These are phyloP conservation scores for Trididemnum clinides DNA, from an alignment of 23 tunicate species.

Conservation along the genomic window DNA sequence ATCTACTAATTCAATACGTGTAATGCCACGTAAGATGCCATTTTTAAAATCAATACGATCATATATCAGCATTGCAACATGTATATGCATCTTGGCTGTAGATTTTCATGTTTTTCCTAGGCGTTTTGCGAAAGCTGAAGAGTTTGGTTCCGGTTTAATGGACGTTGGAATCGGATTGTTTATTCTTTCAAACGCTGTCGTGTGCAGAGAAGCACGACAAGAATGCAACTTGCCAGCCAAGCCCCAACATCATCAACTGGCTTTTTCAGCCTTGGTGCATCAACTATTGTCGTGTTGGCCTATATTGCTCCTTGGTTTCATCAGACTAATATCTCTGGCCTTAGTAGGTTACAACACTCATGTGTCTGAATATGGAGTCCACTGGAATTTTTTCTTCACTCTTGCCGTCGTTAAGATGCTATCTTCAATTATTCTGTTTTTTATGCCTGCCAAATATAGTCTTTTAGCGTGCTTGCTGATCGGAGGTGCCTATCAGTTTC, in stretches of 20 bases:
- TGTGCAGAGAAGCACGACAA: constrained; percentile 64
- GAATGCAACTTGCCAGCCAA: background rate
- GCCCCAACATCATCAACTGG: background rate
- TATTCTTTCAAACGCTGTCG: constrained; percentile 73
- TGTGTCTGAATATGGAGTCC: constrained; percentile 93
- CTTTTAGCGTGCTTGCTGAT: constrained; percentile 1
- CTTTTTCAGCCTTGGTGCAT: background rate
- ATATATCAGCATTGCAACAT: constrained; percentile 40
- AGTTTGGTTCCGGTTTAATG: constrained; percentile 77
- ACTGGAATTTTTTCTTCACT: constrained; percentile 95
- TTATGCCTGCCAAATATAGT: constrained; percentile 14
- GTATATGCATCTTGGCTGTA: constrained; percentile 84
- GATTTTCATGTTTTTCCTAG: constrained; percentile 89
- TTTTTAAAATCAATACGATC: constrained; percentile 49
- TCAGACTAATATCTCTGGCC: constrained; percentile 48
- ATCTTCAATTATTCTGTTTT: constrained; percentile 23
- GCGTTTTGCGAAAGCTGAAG: constrained; percentile 83
- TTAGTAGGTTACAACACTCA: constrained; percentile 78
- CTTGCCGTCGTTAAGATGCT: constrained; percentile 70
- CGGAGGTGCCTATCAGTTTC: constrained; percentile 49
- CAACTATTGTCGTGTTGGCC: constrained; percentile 76
- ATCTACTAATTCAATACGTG: background rate
- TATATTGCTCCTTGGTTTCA: constrained; percentile 45
- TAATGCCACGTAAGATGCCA: constrained; percentile 48
- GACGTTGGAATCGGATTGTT: constrained; percentile 82